Conservation (phyloP, 2,888 invertebrate species). For the Hecatera dysodea region DNA sequence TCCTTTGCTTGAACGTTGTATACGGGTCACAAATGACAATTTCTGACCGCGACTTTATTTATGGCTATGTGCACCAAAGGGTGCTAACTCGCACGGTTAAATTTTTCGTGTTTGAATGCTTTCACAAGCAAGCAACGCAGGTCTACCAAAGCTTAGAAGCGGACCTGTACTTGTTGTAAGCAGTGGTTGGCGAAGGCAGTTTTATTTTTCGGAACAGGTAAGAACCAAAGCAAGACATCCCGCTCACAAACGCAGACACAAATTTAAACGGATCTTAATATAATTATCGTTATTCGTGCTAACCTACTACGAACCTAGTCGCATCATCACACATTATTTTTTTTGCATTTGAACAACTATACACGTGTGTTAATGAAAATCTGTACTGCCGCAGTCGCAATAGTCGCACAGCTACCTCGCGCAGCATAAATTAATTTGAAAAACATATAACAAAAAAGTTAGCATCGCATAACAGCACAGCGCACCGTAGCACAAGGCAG, state of each 20-base stretch:
- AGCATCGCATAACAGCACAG: neutral
- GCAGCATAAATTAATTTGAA: neutral
- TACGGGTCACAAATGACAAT: too few relatives aligned
- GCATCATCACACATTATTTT: slow-evolving; percentile 3
- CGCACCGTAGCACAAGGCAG: neutral
- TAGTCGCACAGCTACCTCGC: slow-evolving; percentile 19
- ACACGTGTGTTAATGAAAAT: slow-evolving; percentile 1
- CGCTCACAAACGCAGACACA: too few relatives aligned
- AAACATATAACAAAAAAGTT: neutral
- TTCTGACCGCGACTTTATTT: too few relatives aligned
- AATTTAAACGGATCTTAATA: too few relatives aligned
- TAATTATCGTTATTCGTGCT: too few relatives aligned
- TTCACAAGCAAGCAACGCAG: neutral
- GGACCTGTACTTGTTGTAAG: neutral
- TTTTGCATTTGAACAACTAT: neutral
- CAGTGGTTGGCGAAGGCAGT: neutral
- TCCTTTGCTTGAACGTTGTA: too few relatives aligned
- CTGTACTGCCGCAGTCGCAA: neutral
- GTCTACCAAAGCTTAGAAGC: neutral
- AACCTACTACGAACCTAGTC: too few relatives aligned
- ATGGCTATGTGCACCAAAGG: too few relatives aligned
- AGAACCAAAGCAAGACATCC: too few relatives aligned
- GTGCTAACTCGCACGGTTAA: neutral
- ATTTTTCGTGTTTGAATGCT: neutral
- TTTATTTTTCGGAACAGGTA: neutral